phyloP scores from a whole-genome alignment of 2,797 vertebrate species.

The Hippocampus kuda region DNA sequence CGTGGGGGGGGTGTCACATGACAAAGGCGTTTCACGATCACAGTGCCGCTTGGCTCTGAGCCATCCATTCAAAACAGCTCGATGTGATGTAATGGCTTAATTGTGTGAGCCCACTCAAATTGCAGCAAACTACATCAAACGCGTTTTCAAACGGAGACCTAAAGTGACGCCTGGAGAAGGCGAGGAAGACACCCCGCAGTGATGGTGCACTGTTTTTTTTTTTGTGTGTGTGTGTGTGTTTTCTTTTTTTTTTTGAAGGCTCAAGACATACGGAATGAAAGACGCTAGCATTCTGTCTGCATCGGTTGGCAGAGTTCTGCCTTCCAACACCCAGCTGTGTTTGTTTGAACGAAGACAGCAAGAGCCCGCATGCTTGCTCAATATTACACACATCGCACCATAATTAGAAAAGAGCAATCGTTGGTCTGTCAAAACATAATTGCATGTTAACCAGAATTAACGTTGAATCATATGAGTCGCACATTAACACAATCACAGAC shows the following conservation, averaged over 20 bases:
- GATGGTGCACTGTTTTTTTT: not conserved
- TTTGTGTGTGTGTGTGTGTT: too few species aligned
- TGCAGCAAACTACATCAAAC: not conserved
- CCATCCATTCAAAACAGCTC: slow-evolving; percentile 36
- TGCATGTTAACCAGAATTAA: slow-evolving; percentile 9
- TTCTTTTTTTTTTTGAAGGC: slow-evolving; percentile 1
- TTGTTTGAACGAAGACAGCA: slow-evolving; percentile 68
- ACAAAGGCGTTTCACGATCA: slow-evolving; percentile 39
- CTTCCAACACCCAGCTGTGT: slow-evolving; percentile 66
- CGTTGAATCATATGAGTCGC: not conserved
- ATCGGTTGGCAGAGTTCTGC: slow-evolving; percentile 46
- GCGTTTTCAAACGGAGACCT: not conserved
- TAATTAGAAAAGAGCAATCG: slow-evolving; percentile 59
- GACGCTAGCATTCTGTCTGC: slow-evolving; percentile 18
- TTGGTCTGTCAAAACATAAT: slow-evolving; percentile 42
- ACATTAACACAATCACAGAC: not conserved
- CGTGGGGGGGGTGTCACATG: slow-evolving; percentile 5
- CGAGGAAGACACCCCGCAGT: not conserved
- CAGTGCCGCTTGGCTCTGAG: slow-evolving; percentile 32
- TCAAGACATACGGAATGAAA: slow-evolving; percentile 1
- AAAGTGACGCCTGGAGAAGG: not conserved
- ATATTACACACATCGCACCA: slow-evolving; percentile 56
- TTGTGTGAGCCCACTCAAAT: slow-evolving; percentile 26
- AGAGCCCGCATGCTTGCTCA: slow-evolving; percentile 55
- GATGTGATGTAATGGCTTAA: slow-evolving; percentile 36